Percentiles rank a stretch among this genome's conserved stretches.
Evolutionary conservation across 2,797 vertebrate genomes (phyloP).

Genomic region (Tadarida brasiliensis): DNA sequence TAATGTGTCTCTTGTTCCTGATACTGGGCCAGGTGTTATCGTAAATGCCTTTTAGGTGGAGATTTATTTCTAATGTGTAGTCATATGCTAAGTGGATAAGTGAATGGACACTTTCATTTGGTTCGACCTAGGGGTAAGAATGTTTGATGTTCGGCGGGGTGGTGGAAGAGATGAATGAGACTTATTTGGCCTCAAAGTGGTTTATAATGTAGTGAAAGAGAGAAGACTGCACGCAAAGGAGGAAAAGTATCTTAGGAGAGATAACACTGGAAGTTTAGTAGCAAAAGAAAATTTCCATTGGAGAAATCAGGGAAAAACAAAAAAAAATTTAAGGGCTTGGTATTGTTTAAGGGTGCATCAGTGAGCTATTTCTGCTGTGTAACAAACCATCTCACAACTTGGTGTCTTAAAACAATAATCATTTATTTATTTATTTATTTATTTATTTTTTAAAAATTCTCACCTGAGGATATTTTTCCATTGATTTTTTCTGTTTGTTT

Average conservation of each 20-base stretch:
- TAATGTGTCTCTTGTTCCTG: not conserved
- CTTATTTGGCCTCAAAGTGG: not conserved
- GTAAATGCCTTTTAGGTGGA: not conserved
- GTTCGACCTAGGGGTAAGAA: not conserved
- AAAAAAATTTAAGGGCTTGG: not conserved
- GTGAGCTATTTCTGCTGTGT: not conserved
- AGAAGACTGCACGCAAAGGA: not conserved
- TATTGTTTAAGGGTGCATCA: not conserved
- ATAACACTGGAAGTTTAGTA: not conserved
- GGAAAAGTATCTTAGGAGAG: not conserved
- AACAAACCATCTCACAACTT: not conserved
- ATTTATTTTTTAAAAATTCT: not conserved
- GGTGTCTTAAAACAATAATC: not conserved
- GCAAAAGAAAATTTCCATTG: not conserved
- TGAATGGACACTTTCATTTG: slow-evolving; percentile 27
- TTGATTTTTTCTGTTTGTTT: too few species aligned
- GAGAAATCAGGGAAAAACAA: not conserved
- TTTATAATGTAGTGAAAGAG: not conserved
- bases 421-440: slow-evolving; percentile 48
- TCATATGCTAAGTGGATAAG: not conserved
- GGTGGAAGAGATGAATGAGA: not conserved
- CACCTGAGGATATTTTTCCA: too few species aligned
- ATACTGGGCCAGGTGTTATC: not conserved
- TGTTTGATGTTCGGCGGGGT: not conserved
- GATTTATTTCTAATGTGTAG: slow-evolving; percentile 5